Conservation (phyloP, 2,888 invertebrate genomes). For the Sicus ferrugineus region DNA sequence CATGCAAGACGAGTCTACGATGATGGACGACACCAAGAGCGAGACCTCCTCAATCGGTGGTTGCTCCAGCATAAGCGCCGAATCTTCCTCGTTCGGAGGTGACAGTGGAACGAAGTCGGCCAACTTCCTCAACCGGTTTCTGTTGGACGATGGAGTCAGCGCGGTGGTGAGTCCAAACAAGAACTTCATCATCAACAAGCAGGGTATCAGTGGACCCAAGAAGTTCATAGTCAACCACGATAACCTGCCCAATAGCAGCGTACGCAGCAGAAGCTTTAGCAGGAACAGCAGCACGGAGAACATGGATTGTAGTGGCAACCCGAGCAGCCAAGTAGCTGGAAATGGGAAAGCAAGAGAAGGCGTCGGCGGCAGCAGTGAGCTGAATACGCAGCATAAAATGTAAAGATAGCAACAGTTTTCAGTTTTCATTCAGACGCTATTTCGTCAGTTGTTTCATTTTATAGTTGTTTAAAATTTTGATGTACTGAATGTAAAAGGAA, state of each 20-base stretch:
- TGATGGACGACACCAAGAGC: constrained; percentile 61
- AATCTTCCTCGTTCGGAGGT: constrained; percentile 47
- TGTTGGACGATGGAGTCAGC: constrained; percentile 40
- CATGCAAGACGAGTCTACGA: constrained; percentile 56
- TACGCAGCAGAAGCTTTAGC: constrained; percentile 4
- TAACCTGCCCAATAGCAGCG: constrained; percentile 40
- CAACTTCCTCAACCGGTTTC: constrained; percentile 41
- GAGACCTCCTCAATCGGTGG: constrained; percentile 59
- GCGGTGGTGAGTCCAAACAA: constrained; percentile 44
- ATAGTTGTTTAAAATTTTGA: too few relatives aligned
- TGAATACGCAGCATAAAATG: constrained; percentile 3
- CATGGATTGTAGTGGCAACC: constrained; percentile 7
- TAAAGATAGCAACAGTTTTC: too few relatives aligned
- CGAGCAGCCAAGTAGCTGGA: neutral
- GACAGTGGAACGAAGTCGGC: constrained; percentile 47
- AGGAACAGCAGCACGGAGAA: constrained; percentile 24
- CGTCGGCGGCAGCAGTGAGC: neutral
- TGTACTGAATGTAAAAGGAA: too few relatives aligned
- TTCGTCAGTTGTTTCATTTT: too few relatives aligned
- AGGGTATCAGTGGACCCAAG: constrained; percentile 54
- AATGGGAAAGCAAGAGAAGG: neutral
- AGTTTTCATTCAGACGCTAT: too few relatives aligned
- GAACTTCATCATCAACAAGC: constrained; percentile 55
- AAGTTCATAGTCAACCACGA: constrained; percentile 56
- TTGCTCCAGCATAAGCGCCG: constrained; percentile 56